Conservation (phyloP, 2,113 vertebrate species). For the Romanogobio albipinnatus region DNA sequence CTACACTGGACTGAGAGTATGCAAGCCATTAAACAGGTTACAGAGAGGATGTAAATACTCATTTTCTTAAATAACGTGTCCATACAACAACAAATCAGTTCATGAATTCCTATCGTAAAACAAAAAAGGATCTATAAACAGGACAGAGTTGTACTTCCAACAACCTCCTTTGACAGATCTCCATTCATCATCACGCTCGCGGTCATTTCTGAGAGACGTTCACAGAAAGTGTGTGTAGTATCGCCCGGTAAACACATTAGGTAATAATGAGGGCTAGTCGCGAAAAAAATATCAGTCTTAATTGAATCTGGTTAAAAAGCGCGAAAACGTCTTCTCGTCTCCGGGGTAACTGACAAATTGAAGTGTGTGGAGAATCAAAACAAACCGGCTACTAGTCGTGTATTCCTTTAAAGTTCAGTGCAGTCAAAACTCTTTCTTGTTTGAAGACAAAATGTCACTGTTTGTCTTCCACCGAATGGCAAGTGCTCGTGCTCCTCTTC, state of each 20-base stretch:
- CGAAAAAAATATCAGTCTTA: constrained; percentile 26
- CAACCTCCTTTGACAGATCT: constrained; percentile 36
- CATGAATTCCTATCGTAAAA: constrained; percentile 6
- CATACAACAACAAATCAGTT: constrained; percentile 39
- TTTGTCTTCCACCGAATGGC: neutral
- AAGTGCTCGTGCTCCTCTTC: constrained; percentile 4
- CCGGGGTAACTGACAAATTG: constrained; percentile 25
- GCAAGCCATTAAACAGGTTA: constrained; percentile 68
- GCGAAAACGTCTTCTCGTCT: constrained; percentile 36
- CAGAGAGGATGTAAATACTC: constrained; percentile 56
- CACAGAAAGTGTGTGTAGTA: neutral
- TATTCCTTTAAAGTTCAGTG: constrained; percentile 30
- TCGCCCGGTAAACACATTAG: constrained; percentile 11
- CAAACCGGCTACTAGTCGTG: neutral
- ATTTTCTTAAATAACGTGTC: constrained; percentile 63
- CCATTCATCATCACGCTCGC: constrained; percentile 33
- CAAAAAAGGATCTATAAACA: constrained; percentile 15
- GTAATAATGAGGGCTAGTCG: constrained; percentile 1
- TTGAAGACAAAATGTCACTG: neutral
- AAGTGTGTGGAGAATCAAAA: constrained; percentile 15
- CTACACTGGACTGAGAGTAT: constrained; percentile 65
- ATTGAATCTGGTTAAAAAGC: neutral
- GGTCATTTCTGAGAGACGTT: constrained; percentile 47
- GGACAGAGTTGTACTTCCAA: constrained; percentile 9
- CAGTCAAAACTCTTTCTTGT: constrained; percentile 5